A percentile compares a stretch with the other conserved stretches of the same genome.
Conservation (phyloP, 2,797 vertebrate genomes). For the Lacerta bilineata region DNA sequence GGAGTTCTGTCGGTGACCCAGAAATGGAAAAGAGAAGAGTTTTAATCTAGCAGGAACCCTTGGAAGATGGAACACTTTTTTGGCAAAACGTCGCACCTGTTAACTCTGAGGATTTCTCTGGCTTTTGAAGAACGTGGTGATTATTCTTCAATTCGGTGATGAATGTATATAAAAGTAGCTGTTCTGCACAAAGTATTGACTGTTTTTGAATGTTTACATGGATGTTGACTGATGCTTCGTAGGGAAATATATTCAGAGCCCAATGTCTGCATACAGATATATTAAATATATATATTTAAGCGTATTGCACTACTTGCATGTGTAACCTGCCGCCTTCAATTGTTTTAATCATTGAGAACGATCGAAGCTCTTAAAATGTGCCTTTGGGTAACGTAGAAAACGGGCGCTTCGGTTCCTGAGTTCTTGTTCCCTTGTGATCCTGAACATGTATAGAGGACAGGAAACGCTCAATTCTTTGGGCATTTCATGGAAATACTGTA, state of each 20-base stretch:
- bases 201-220: slow-evolving; percentile 61
- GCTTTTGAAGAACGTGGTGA: slow-evolving; percentile 34
- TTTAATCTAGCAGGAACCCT: neutral
- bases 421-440: slow-evolving; percentile 57
- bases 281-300: slow-evolving; percentile 45
- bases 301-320: slow-evolving; percentile 66
- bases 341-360: slow-evolving; percentile 41
- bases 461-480: slow-evolving; percentile 57
- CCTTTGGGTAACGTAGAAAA: slow-evolving; percentile 66
- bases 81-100: slow-evolving; percentile 2
- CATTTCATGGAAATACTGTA: slow-evolving; percentile 65
- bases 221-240: slow-evolving; percentile 56
- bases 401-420: slow-evolving; percentile 58
- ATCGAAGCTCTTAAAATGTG: slow-evolving; percentile 66
- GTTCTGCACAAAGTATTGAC: slow-evolving; percentile 25
- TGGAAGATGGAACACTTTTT: neutral
- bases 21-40: neutral
- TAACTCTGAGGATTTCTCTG: slow-evolving; percentile 31
- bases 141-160: slow-evolving; percentile 42
- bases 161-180: slow-evolving; percentile 60
- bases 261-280: neutral
- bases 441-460: neutral
- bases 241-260: slow-evolving; percentile 66
- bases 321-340: slow-evolving; percentile 72
- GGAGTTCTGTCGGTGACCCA: no score